A percentile compares a stretch with the other conserved stretches of the same genome.
These are phyloP conservation scores for Pteromalus puparum DNA, from an alignment of 1,140 invertebrate genomes.

Conservation along the genomic window DNA sequence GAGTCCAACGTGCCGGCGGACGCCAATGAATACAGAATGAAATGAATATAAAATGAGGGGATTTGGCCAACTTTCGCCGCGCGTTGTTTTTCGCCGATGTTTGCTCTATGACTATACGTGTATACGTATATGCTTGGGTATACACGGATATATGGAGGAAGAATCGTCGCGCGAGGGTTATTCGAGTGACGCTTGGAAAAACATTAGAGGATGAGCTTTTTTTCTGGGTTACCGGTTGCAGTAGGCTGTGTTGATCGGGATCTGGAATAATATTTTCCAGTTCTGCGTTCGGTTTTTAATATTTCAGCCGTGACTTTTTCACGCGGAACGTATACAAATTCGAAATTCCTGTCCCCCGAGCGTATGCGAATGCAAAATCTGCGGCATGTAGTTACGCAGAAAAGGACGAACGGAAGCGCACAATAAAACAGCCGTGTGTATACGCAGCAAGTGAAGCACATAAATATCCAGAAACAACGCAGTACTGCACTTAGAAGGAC, in stretches of 20 bases:
- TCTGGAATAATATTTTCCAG: too few species aligned
- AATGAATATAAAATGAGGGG: conserved; percentile 28
- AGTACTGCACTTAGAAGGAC: background rate
- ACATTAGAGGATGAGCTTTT: too few species aligned
- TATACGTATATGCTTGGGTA: background rate
- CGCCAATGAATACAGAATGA: conserved; percentile 28
- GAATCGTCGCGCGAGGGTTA: too few species aligned
- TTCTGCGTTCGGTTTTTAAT: too few species aligned
- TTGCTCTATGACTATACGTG: background rate
- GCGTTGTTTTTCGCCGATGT: background rate
- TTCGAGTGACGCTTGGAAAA: too few species aligned
- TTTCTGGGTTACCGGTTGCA: too few species aligned
- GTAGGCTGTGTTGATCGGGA: too few species aligned
- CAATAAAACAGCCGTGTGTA: background rate
- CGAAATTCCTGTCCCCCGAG: background rate
- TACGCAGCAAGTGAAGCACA: too few species aligned
- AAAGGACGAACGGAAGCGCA: background rate
- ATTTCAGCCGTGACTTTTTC: too few species aligned
- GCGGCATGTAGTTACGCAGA: background rate
- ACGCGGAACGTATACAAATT: too few species aligned
- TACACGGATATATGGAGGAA: background rate
- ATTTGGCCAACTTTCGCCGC: background rate
- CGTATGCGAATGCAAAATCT: background rate
- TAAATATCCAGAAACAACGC: background rate
- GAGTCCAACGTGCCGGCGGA: background rate